Conservation (phyloP, 1,140 invertebrate species). For the Caenorhabditis brenneri region DNA sequence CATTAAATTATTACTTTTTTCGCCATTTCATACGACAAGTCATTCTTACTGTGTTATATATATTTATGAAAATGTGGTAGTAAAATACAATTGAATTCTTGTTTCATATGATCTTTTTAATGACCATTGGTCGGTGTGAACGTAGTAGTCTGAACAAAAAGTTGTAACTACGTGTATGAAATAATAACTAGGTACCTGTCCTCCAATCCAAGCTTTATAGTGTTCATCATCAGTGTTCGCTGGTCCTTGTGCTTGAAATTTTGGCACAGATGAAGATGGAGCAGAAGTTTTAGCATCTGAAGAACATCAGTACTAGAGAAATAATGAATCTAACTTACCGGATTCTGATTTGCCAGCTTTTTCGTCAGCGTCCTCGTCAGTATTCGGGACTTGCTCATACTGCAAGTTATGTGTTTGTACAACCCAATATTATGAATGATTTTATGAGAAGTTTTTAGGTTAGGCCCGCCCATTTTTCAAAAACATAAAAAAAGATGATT, state of each 20-base stretch:
- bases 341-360: neutral
- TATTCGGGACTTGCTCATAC: slow-evolving; percentile 3
- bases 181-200: slow-evolving; percentile 37
- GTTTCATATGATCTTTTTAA: no score
- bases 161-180: no score
- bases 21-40: neutral
- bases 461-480: no score
- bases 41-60: neutral
- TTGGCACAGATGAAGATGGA: neutral
- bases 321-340: neutral
- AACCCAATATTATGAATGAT: no score
- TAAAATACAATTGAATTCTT: no score
- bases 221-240: neutral
- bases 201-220: slow-evolving; percentile 58
- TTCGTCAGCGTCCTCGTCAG: neutral
- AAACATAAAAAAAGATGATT: no score
- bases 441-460: no score
- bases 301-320: neutral
- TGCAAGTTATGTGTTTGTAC: neutral
- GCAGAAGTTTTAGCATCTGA: neutral
- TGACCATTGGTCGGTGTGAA: neutral
- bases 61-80: neutral
- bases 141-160: neutral
- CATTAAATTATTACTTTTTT: neutral
- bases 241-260: neutral